Base-by-base conservation (phyloP, 1,140 invertebrate genomes). In the Pseudomyrmex pallidus region DNA sequence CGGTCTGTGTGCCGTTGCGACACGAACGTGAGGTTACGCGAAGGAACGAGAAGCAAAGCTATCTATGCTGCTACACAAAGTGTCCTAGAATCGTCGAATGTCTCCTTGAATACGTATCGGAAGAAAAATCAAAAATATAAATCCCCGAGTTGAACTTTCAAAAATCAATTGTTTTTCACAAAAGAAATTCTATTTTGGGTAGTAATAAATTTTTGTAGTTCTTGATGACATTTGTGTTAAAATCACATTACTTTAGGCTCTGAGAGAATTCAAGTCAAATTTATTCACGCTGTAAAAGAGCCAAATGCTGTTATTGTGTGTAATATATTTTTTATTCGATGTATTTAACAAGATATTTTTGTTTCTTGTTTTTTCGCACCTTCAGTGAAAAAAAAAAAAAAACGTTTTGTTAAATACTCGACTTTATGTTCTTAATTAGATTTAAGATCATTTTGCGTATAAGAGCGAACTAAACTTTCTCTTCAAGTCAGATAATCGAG, bases 11-110 rank as follows among this genome's bases (percentile, higher is more conserved):
- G 72, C 67, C 57, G 67, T 85, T 83, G 87, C 86, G 86, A 87
- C 86, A 83, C 52, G 76, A 46, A 88, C 85, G 86, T 77, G 83
- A 88, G 87, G 83, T 87, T 88, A 76, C 73, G 76, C 83, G 76
- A 66, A 50, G 62, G 72, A 85, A 85, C 25, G 83, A 73, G 83
- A 84, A 77, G 57, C 68, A 48, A 77, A 74, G 13, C 76, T 68
- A 22, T 35, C 35, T 7, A 35, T 35, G 35, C 35, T 22, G 57
- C n/a, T 17, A 25, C 48, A 12, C 52, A 22, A 10, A 13, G 50
- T 54, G 74, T 76, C 22, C 61, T 46, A 54, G 61, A 76, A 66
- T 66, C 68, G 20, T 15, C 64, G 77, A 17, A 52, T 48, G 48
- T 61, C 22, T 7, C 2, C n/a, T 80, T 63, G 12, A 62, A 20